Evolutionary conservation across 2,888 invertebrate species (phyloP), one percentile per base, ranked within the genome.

Genomic region (Drosophila buzzatii): DNA sequence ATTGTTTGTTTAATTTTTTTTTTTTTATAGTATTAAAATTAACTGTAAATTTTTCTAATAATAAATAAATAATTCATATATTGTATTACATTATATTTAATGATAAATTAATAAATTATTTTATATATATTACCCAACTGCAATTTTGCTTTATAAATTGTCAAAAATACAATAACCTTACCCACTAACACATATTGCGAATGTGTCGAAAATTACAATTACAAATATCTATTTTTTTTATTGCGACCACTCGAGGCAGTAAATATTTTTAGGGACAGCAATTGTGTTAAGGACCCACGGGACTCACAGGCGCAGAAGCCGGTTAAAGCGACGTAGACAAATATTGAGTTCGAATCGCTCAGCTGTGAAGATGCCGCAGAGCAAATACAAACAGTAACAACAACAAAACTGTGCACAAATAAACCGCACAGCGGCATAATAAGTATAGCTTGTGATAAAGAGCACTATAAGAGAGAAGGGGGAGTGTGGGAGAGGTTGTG

Each of bases 311-410:
- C 14, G 14, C 42, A 20, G 1, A 18, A 41, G 41, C 42, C 41
- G 68, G 58, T 68, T 57, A 77, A 74, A 79, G 51, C 58, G 69
- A 71, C 69, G 76, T 88, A 89, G 79, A 85, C 75, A 88, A 86
- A 90, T 83, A 86, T 86, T 86, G 86, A 70, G 73, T 63, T 72
- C 75, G 83, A 90, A 81, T 88, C 90, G 79, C 72, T 85, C 85
- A 83, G 86, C 90, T 90, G 85, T 85, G 70, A 88, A 88, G 81
- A 83, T 83, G 86, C 81, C 81, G 80, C 88, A 86, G 71, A 72
- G 69, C 73, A 89, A 82, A 85, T 72, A 87, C 53, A 79, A 75
- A 67, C 69, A 56, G 51, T 9, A 69, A 53, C 62, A 80, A 44
- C 63, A 75, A 53, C 66, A 71, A 16, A 52, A 35, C 31, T 20